Evolutionary conservation across 2,888 invertebrate species (phyloP), one percentile per base, ranked within the genome.

Genomic region (Drosophila ustulata): DNA sequence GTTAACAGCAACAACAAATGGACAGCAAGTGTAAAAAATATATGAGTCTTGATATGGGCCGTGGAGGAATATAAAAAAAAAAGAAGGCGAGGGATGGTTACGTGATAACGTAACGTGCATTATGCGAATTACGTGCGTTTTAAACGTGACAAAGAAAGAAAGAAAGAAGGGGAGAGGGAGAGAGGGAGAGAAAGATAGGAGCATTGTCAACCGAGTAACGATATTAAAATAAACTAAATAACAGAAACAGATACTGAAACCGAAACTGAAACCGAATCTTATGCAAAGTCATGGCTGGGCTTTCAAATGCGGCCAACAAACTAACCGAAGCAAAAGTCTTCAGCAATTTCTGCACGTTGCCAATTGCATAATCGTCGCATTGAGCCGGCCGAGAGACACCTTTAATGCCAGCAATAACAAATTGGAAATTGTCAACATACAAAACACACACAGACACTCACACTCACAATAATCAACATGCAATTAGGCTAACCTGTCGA

Each of bases 281-380:
- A 88, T 85, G 89, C 85, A 88, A 86, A 85, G 85, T 85, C 85
- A 85, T 86, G 87, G 85, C 66, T 75, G 66, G 75, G 70, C 88
- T 79, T 74, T 75, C 74, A 68, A 78, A 75, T 65, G 71, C 52
- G 81, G 58, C 53, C 71, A 73, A 64, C 76, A 71, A 68, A 68
- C 78, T 28, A 77, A 66, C 55, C 46, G 13, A 57, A 45, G 61
- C 56, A 34, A 55, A 69, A 51, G 66, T 69, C 78, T 71, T 78
- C 66, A 74, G 52, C 85, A 83, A 79, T 83, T 85, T 83, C 83
- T 88, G 83, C 88, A 83, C 88, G 80, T 83, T 83, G 85, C 77
- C 85, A 79, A 82, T 83, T 83, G 86, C 83, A 88, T 83, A 83
- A 83, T 66, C 69, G 51, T 13, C 28, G 50, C 61, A 53, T 25